Evolutionary conservation across 2,888 invertebrate species (phyloP), one percentile per base, ranked within the genome.

Genomic region (Plemyria rubiginata): DNA sequence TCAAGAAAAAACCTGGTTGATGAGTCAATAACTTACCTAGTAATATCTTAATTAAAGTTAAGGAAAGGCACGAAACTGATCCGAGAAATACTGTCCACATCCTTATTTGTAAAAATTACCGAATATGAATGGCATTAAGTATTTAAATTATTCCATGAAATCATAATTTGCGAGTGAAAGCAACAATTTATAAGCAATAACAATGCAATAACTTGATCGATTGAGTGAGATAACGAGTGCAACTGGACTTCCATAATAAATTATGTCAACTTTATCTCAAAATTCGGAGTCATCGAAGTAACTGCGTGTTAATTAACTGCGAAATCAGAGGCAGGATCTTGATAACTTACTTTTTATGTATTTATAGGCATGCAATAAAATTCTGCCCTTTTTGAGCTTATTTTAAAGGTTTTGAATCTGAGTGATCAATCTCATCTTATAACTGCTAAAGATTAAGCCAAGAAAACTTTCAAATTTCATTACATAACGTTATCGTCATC

Each of bases 161-260:
- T 36, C 51, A 22, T 54, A 57, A 53, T 54, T 60, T 56, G 55
- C 49, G 36, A 53, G 64, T 49, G 64, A 64, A 60, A 64, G 64
- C 48, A 43, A 51, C 51, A 48, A 32, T 41, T 65, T 69, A 64
- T 66, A 61, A 66, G 67, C 62, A 67, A 67, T 62, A 45, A 45
- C 54, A 67, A 54, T 62, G 63, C 62, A 65, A 65, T 62, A 56
- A 61, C 41, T 62, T 70, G 70, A 70, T 70, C 65, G 68, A 70
- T 68, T 49, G 65, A 41, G 51, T 45, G 68, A 70, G 68, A 70
- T 63, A 60, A 48, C 55, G 46, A 22, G 13, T 51, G 66, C 59
- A 65, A 59, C 32, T 59, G 62, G 56, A 62, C 29, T 65, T 60
- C 56, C 53, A 36, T 63, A 43, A 66, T 66, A 62, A 63, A 50